Evolutionary conservation across 2,888 invertebrate genomes (phyloP).

Genomic region (Noctua comes): DNA sequence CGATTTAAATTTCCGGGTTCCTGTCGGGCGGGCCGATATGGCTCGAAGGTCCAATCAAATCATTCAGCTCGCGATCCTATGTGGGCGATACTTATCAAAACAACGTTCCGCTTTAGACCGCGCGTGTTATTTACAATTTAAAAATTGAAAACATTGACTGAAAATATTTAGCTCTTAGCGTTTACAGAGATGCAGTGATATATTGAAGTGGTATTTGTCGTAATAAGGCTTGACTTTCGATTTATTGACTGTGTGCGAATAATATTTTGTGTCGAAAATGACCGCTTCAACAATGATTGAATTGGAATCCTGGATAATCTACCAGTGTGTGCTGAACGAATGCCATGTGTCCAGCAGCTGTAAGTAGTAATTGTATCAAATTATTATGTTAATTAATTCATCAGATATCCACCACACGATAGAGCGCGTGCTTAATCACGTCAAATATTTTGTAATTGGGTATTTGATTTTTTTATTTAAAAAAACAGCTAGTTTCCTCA

Average conservation of each 20-base stretch:
- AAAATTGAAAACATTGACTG: constrained; percentile 76
- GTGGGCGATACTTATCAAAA: constrained; percentile 82
- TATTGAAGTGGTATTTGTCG: constrained; percentile 67
- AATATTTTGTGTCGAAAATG: constrained; percentile 80
- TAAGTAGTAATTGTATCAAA: constrained; percentile 83
- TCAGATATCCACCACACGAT: constrained; percentile 32
- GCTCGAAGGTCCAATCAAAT: constrained; percentile 79
- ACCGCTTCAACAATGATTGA: constrained; percentile 91
- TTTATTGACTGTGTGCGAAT: constrained; percentile 71
- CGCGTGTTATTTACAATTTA: constrained; percentile 77
- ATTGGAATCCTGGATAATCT: constrained; percentile 93
- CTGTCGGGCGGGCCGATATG: constrained; percentile 74
- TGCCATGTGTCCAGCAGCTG: constrained; percentile 92
- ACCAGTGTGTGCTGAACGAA: constrained; percentile 92
- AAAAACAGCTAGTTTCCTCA: constrained; percentile 39
- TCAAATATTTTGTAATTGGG: constrained; percentile 38
- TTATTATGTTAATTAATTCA: constrained; percentile 51
- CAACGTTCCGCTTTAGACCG: constrained; percentile 71
- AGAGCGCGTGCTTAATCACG: constrained; percentile 38
- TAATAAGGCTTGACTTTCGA: constrained; percentile 65
- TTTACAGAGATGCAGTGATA: constrained; percentile 69
- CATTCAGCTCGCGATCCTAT: constrained; percentile 78
- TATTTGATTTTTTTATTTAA: constrained; percentile 15
- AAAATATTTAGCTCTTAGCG: constrained; percentile 69
- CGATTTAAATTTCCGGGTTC: constrained; percentile 70